Evolutionary conservation across 2,797 vertebrate genomes (phyloP).

Genomic region (Momotus momota): DNA sequence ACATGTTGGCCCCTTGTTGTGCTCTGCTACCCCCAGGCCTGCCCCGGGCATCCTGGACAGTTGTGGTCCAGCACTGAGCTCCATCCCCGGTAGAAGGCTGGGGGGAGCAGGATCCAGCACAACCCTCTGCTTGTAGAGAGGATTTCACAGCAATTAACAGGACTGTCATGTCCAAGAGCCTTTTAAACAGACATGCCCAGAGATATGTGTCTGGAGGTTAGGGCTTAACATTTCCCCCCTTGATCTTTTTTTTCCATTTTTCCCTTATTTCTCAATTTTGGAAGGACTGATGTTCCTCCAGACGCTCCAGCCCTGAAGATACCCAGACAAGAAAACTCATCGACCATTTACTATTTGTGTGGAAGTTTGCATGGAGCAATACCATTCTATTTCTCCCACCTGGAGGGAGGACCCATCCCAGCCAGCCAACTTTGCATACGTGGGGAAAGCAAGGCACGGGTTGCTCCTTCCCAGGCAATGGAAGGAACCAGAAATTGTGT

Average conservation of each 20-base stretch:
- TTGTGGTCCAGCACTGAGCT: neutral
- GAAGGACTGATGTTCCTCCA: neutral
- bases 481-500: neutral
- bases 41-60: neutral
- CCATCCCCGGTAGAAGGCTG: neutral
- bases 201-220: neutral
- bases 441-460: neutral
- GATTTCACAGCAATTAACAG: neutral
- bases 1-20: fast-evolving
- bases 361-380: neutral
- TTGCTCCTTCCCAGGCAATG: neutral
- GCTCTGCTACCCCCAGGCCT: neutral
- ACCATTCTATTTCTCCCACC: neutral
- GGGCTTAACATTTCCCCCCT: neutral
- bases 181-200: neutral
- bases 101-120: neutral
- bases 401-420: neutral
- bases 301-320: neutral
- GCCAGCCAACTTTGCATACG: neutral
- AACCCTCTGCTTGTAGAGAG: neutral
- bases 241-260: neutral
- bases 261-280: neutral
- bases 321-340: neutral
- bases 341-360: neutral
- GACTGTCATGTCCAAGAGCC: neutral